Percentiles rank a stretch among this genome's conserved stretches.
Conservation (phyloP, 2,888 invertebrate species). For the Drosophila kambysellisi region DNA sequence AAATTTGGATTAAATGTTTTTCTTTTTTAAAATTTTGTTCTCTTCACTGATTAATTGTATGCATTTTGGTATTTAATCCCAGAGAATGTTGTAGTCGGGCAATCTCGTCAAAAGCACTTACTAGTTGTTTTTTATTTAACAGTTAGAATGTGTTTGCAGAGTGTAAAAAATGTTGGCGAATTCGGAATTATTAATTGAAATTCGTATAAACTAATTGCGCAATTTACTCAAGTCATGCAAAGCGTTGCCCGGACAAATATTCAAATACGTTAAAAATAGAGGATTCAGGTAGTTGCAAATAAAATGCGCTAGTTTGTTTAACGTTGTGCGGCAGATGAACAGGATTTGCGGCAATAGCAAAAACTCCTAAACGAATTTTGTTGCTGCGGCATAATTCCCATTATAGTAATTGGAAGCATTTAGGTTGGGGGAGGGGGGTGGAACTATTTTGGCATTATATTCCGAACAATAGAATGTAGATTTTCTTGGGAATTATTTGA, state of each 20-base stretch:
- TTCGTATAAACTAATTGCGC: slow-evolving; percentile 53
- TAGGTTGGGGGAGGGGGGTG: neutral
- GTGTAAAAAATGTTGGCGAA: slow-evolving; percentile 20
- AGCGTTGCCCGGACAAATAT: slow-evolving; percentile 26
- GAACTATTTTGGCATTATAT: neutral
- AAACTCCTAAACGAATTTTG: neutral
- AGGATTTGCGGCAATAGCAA: neutral
- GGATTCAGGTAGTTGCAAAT: slow-evolving; percentile 14
- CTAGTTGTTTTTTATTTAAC: neutral
- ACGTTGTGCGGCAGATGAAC: neutral
- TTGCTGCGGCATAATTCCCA: neutral
- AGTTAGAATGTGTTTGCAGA: slow-evolving; percentile 12
- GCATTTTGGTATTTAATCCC: neutral
- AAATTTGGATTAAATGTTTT: neutral
- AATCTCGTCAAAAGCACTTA: neutral
- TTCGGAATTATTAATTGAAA: slow-evolving; percentile 50
- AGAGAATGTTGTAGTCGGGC: neutral
- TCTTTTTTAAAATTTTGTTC: neutral
- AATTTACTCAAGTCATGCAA: slow-evolving; percentile 42
- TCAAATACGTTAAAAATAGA: slow-evolving; percentile 3
- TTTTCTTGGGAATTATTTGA: neutral
- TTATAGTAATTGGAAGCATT: neutral
- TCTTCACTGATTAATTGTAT: neutral
- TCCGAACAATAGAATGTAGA: neutral
- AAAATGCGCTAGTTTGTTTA: slow-evolving; percentile 15